Evolutionary conservation across 2,888 invertebrate species (phyloP), one percentile per base, ranked within the genome.

Genomic region (Drosophila engyochracea): DNA sequence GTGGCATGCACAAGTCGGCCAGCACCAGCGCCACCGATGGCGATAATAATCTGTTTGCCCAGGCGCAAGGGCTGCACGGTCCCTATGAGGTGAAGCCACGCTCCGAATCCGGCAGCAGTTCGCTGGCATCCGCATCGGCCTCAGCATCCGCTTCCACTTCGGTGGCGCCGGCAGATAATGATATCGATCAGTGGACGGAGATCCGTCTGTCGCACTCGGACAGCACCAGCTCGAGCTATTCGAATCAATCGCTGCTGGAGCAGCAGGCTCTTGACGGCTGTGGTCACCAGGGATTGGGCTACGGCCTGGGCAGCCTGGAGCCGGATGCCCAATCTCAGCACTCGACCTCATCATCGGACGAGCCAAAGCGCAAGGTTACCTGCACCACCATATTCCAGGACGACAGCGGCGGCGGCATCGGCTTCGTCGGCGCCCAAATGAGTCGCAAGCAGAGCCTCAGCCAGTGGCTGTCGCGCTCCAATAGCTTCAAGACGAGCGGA

Each of bases 111-210:
- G 82, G 81, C 67, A 82, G 83, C 55, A 83, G 84, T 6, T 87
- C 87, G 0, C 44, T 88, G 54, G 74, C 79, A 3, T 82, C 85
- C 9, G 73, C 81, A 1, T 75, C 82, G 5, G 83, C 69, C 0
- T 70, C 78, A n/a, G 70, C 80, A 0, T 77, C 81, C 7, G 76
- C 66, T 1, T 74, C 82, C 31, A 73, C 74, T 14, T 69, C 83
- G 39, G 86, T 51, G 3, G 69, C 69, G 33, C 76, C 81, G 25
- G 91, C 84, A 39, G 91, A 91, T 65, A 92, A 93, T 58, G 93
- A 93, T 62, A 93, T 93, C 69, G 93, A 93, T 72, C 93, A 93
- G 80, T 93, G 93, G 93, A 93, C 93, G 71, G 93, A 93, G 79
- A 93, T 93, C 72, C 91, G 93, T 22, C 72, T 93, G 49, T 93